phyloP scores from a whole-genome alignment of 2,797 vertebrate species.

The Phylloscopus collybita region DNA sequence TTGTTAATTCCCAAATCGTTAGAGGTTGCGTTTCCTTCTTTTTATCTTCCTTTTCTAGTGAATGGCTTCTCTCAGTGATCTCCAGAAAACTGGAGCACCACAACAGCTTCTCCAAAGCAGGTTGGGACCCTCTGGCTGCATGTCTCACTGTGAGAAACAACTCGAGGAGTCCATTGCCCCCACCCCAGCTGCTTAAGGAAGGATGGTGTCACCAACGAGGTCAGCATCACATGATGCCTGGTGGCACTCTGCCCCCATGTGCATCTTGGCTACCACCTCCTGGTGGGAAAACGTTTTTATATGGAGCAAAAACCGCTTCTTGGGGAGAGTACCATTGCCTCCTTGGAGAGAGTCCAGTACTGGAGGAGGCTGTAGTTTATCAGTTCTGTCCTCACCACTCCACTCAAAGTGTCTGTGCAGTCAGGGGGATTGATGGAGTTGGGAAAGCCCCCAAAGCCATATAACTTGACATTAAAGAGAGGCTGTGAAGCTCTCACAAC shows the following conservation, averaged over 20 bases:
- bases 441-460: constrained; percentile 30
- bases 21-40: background rate
- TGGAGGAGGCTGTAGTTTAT: constrained; percentile 1
- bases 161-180: rapidly evolving
- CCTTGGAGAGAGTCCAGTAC: background rate
- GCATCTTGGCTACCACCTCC: constrained; percentile 37
- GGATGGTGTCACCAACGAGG: background rate
- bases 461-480: constrained; percentile 55
- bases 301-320: background rate
- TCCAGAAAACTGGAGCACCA: background rate
- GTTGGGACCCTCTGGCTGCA: rapidly evolving
- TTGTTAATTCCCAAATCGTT: rapidly evolving
- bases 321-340: constrained; percentile 4
- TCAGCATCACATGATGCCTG: background rate
- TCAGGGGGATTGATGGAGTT: constrained; percentile 24
- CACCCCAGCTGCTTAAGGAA: background rate
- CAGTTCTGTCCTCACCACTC: constrained; percentile 35
- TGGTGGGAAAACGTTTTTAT: constrained; percentile 28
- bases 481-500: constrained; percentile 7
- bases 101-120: background rate
- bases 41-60: background rate
- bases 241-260: background rate
- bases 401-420: constrained; percentile 22
- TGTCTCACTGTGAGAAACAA: background rate
- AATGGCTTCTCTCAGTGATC: background rate